Percentiles rank a stretch among this genome's conserved stretches.
phyloP scores from a whole-genome alignment of 1,140 invertebrate species.

The Tetragnatha versicolor region DNA sequence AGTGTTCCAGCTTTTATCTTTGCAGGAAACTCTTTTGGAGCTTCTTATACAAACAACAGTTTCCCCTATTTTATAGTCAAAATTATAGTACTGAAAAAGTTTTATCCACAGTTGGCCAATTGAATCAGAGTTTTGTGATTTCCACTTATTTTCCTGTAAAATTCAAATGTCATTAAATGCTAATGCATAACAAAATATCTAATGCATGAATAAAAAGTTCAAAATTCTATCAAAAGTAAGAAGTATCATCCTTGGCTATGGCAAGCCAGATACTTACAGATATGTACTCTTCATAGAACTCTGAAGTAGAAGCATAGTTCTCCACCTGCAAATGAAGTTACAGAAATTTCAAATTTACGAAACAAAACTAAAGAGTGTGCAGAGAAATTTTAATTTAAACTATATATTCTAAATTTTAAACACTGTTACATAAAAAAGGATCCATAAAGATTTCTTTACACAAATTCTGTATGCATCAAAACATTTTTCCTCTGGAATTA shows the following conservation, averaged over 20 bases:
- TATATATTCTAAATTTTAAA: too few relatives aligned
- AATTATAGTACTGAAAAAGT: conserved; percentile 69
- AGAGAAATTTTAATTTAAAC: too few relatives aligned
- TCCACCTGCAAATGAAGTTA: background rate
- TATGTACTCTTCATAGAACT: background rate
- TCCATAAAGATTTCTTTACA: too few relatives aligned
- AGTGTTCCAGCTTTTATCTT: conserved; percentile 70
- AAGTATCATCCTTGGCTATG: background rate
- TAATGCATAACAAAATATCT: too few relatives aligned
- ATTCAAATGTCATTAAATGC: too few relatives aligned
- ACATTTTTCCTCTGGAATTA: too few relatives aligned
- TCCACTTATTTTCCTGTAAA: conserved; percentile 36
- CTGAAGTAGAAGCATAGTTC: background rate
- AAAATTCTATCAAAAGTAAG: background rate
- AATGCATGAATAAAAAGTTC: background rate
- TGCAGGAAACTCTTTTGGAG: conserved; percentile 63
- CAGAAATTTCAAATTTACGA: background rate
- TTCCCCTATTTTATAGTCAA: conserved; percentile 68
- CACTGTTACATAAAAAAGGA: too few relatives aligned
- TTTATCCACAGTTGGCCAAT: conserved; percentile 69
- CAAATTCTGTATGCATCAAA: too few relatives aligned
- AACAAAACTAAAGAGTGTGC: background rate
- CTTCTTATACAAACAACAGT: conserved; percentile 69
- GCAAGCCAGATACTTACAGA: background rate
- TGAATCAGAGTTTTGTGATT: conserved; percentile 63